phyloP scores from a whole-genome alignment of 2,797 vertebrate species.

The Carapus acus region DNA sequence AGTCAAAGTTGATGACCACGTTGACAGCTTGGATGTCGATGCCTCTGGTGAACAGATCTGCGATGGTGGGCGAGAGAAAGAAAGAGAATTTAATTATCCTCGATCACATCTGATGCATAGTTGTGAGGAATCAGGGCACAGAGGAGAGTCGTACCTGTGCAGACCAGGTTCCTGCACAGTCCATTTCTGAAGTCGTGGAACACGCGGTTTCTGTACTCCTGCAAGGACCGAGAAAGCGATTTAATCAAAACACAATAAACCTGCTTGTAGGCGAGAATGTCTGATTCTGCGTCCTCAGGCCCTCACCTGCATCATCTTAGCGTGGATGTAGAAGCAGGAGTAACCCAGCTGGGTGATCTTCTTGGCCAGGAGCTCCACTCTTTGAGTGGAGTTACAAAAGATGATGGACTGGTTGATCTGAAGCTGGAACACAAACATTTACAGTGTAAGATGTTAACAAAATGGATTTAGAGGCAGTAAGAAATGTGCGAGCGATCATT shows the following conservation, averaged over 20 bases:
- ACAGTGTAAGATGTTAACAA: too few species aligned
- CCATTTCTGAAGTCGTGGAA: constrained; percentile 82
- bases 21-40: constrained; percentile 83
- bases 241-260: too few species aligned
- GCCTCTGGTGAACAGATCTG: constrained; percentile 81
- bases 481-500: too few species aligned
- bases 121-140: fast-evolving
- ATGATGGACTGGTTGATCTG: constrained; percentile 80
- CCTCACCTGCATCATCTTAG: constrained; percentile 81
- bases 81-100: not conserved
- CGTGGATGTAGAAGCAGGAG: constrained; percentile 81
- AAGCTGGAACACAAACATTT: constrained; percentile 50
- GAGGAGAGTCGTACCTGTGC: constrained; percentile 67
- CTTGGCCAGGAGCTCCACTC: constrained; percentile 76
- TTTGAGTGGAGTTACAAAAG: constrained; percentile 77
- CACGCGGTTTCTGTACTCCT: constrained; percentile 80
- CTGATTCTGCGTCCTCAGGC: too few species aligned
- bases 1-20: constrained; percentile 82
- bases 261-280: too few species aligned
- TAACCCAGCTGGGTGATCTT: constrained; percentile 79
- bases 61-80: not conserved
- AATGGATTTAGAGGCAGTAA: too few species aligned
- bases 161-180: constrained; percentile 78
- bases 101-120: fast-evolving
- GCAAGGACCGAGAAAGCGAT: too few species aligned